Evolutionary conservation across 2,113 vertebrate species (phyloP).

Genomic region (Gymnocephalus cernua): DNA sequence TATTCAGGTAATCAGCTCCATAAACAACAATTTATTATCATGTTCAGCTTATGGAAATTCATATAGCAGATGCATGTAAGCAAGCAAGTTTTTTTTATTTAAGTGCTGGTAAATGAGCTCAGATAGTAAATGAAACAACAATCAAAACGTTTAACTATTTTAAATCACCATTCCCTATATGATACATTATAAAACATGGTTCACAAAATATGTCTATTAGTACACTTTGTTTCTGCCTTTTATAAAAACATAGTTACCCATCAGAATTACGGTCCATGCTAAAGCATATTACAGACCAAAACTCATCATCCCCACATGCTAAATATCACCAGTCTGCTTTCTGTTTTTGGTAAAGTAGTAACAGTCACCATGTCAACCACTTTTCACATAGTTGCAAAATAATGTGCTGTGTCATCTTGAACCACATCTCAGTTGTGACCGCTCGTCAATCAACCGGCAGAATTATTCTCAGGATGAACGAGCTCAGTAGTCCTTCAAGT

Average conservation of each 20-base stretch:
- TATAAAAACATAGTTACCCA: constrained; percentile 43
- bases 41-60: constrained; percentile 55
- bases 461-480: not conserved
- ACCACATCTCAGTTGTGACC: not conserved
- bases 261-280: constrained; percentile 53
- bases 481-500: constrained; percentile 29
- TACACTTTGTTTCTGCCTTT: constrained; percentile 42
- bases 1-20: constrained; percentile 28
- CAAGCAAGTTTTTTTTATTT: constrained; percentile 49
- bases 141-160: constrained; percentile 18
- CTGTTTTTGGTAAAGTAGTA: constrained; percentile 4
- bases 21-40: constrained; percentile 64
- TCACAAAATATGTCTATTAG: constrained; percentile 45
- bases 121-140: constrained; percentile 32
- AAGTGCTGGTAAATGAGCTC: constrained; percentile 38
- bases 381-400: constrained; percentile 11
- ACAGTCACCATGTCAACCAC: constrained; percentile 1
- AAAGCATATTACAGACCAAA: constrained; percentile 33
- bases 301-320: constrained; percentile 37
- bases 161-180: constrained; percentile 34
- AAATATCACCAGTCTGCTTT: constrained; percentile 12
- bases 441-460: not conserved
- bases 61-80: constrained; percentile 52
- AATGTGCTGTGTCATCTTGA: constrained; percentile 21
- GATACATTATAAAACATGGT: constrained; percentile 66